Evolutionary conservation across 2,797 vertebrate species (phyloP), one percentile per base, ranked within the genome.

Genomic region (Sorex maritimensis): DNA sequence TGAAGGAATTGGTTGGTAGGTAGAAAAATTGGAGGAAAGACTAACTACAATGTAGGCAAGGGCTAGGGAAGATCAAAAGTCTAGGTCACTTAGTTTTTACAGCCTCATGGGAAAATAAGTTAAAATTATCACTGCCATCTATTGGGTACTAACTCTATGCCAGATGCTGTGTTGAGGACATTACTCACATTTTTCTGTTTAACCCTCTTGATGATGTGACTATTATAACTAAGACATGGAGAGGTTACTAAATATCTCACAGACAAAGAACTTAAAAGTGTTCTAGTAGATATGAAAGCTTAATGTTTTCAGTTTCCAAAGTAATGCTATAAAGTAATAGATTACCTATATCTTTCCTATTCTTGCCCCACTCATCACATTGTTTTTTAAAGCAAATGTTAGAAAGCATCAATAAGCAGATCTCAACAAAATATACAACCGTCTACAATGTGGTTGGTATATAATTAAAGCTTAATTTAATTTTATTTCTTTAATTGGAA

Each of bases 381-480:
- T 77, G 28, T 24, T 95, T 93, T 88, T 38, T 91, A 11, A 2
- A 5, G 38, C 58, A 61, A 7, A 46, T n/a, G 81, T 69, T 26
- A 75, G 26, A 9, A 19, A 63, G 28, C 23, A 91, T 30, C 23
- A 14, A 92, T 12, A 69, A 80, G 26, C 8, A 28, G 74, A 30
- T 91, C 24, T 90, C 68, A 58, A 58, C 55, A 12, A 83, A 65
- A 61, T 69, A 1, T 4, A 13, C 55, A 1, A 2, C 3, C 3
- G 10, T 3, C 61, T 52, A 41, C 14, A 68, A 4, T 11, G 12
- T 85, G 52, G 61, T 21, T 90, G 65, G 28, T 46, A 67, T 63
- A 19, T 63, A 44, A 80, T 21, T 71, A 71, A 92, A 92, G 11
- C 61, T 75, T 79, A 93, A 85, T 87, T 68, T 78, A 86, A 94